These are phyloP conservation scores for Tetragnatha montana DNA, from an alignment of 2,888 invertebrate genomes.

Conservation along the genomic window DNA sequence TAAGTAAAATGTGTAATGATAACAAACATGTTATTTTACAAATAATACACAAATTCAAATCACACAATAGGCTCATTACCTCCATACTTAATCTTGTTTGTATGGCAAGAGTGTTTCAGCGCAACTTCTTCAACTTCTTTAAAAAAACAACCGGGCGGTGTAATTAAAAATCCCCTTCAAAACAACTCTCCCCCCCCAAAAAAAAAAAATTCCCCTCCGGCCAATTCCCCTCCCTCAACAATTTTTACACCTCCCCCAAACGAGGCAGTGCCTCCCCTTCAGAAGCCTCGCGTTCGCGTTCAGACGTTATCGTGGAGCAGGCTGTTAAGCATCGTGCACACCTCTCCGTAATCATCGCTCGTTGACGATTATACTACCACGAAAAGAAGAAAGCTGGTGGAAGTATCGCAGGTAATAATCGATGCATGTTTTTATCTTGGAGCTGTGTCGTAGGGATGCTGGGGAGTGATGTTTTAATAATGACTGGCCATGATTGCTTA, in stretches of 20 bases:
- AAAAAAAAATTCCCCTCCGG: not conserved
- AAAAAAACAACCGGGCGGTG: not conserved
- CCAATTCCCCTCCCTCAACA: not conserved
- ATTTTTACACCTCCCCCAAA: conserved; percentile 20
- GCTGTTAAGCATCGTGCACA: conserved; percentile 63
- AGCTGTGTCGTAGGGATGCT: too few species aligned
- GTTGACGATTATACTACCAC: conserved; percentile 7
- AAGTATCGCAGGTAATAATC: not conserved
- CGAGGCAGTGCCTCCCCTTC: not conserved
- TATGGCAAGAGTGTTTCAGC: too few species aligned
- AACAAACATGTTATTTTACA: too few species aligned
- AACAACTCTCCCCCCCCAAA: not conserved
- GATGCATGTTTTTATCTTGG: not conserved
- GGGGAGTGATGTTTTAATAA: too few species aligned
- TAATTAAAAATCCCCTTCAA: not conserved
- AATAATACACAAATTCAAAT: too few species aligned
- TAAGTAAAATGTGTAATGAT: too few species aligned
- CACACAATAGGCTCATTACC: too few species aligned
- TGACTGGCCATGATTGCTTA: too few species aligned
- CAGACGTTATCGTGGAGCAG: conserved; percentile 54
- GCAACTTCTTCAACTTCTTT: not conserved
- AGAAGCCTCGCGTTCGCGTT: not conserved
- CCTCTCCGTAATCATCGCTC: conserved; percentile 53
- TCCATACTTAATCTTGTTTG: too few species aligned
- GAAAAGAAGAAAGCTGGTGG: conserved; percentile 8